Conservation (phyloP, 2,797 vertebrate species). For the Gila robusta region DNA sequence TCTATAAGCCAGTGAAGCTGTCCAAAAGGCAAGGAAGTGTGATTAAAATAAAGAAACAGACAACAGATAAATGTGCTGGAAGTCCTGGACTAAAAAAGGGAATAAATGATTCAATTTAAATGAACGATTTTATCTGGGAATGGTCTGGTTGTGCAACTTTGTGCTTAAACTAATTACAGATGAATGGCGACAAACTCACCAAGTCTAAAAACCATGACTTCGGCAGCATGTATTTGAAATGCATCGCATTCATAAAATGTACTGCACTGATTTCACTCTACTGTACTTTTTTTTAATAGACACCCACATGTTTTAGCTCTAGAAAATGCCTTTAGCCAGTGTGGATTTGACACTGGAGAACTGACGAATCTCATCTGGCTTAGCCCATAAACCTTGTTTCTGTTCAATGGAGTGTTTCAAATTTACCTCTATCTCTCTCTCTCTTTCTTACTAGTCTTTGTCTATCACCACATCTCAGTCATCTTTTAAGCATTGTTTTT, state of each 20-base stretch:
- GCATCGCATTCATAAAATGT: conserved; percentile 11
- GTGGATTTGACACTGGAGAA: conserved; percentile 83
- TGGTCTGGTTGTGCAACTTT: conserved; percentile 65
- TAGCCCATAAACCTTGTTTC: conserved; percentile 82
- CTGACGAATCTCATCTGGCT: conserved; percentile 84
- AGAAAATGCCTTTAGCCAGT: too few relatives aligned
- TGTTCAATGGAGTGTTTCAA: conserved; percentile 84
- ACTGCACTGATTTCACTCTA: not conserved
- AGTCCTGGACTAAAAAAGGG: conserved; percentile 63
- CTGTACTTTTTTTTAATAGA: conserved; percentile 1
- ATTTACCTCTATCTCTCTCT: conserved; percentile 71
- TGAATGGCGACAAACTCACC: conserved; percentile 67
- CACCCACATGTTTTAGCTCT: not conserved
- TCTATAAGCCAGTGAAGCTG: conserved; percentile 77
- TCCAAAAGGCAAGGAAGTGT: conserved; percentile 72
- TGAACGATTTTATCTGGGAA: conserved; percentile 74
- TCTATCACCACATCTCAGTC: conserved; percentile 1
- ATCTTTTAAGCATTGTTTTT: conserved; percentile 59
- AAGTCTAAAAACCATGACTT: conserved; percentile 63
- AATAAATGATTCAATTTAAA: conserved; percentile 81
- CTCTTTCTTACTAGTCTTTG: not conserved
- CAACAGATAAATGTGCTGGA: conserved; percentile 79
- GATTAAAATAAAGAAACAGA: conserved; percentile 74
- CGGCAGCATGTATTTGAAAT: conserved; percentile 20
- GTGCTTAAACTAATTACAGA: conserved; percentile 77